phyloP scores from a whole-genome alignment of 2,797 vertebrate genomes.

The Echeneis naucrates region DNA sequence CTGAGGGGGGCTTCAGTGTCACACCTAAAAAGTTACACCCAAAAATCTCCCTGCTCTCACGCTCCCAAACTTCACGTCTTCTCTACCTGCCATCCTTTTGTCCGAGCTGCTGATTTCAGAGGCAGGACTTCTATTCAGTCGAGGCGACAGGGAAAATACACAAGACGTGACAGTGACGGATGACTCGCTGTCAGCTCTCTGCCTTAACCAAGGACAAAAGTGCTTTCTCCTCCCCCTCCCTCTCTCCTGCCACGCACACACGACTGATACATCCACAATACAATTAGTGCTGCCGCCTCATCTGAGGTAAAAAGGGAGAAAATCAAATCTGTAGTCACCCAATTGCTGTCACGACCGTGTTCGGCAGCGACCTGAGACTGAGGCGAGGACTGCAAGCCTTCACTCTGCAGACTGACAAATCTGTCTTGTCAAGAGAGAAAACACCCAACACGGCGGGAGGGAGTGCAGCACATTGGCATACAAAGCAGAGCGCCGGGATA shows the following conservation, averaged over 20 bases:
- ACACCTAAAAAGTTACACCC: constrained; percentile 8
- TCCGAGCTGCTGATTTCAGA: constrained; percentile 41
- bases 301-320: constrained; percentile 44
- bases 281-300: constrained; percentile 57
- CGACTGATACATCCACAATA: constrained; percentile 19
- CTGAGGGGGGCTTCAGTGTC: background rate
- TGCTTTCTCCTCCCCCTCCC: constrained; percentile 65
- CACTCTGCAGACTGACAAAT: constrained; percentile 55
- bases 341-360: constrained; percentile 44
- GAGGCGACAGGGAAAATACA: constrained; percentile 48
- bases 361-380: constrained; percentile 57
- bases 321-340: constrained; percentile 65
- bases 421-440: constrained; percentile 41
- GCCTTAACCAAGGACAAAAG: constrained; percentile 76
- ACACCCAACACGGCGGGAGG: background rate
- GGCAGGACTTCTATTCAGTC: constrained; percentile 45
- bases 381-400: constrained; percentile 27
- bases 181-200: constrained; percentile 62
- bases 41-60: background rate
- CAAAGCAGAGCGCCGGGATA: background rate
- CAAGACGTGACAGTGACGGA: constrained; percentile 68
- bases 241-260: background rate
- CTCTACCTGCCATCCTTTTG: constrained; percentile 3
- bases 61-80: background rate
- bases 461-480: background rate